Conservation (phyloP, 2,888 invertebrate species). For the Dastarcus helophoroides region DNA sequence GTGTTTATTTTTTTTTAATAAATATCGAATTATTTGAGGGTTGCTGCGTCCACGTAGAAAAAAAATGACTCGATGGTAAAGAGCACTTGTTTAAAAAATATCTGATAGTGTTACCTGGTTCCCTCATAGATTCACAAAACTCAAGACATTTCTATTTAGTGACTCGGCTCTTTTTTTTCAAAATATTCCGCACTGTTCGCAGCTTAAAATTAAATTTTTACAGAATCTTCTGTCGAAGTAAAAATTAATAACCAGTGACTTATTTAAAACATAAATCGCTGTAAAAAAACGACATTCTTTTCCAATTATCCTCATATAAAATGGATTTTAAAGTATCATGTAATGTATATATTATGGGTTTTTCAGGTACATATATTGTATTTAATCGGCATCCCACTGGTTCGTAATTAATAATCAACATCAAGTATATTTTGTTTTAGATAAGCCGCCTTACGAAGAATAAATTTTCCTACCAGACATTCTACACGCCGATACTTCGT, state of each 20-base stretch:
- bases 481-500: neutral
- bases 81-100: too few species aligned
- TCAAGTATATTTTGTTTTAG: constrained; percentile 24
- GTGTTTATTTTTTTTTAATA: too few species aligned
- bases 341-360: constrained; percentile 4
- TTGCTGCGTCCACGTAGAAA: too few species aligned
- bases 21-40: too few species aligned
- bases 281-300: neutral
- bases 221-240: neutral
- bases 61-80: too few species aligned
- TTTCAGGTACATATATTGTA: constrained; percentile 22
- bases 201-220: constrained; percentile 1
- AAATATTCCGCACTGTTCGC: too few species aligned
- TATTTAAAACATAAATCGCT: constrained; percentile 1
- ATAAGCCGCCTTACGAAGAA: constrained; percentile 15
- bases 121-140: too few species aligned
- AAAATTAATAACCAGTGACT: neutral
- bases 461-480: neutral
- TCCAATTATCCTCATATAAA: too few species aligned
- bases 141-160: too few species aligned
- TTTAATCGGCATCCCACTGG: constrained; percentile 27
- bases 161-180: too few species aligned
- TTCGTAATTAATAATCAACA: constrained; percentile 28
- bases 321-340: constrained; percentile 11
- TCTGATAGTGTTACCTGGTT: too few species aligned